A percentile compares a stretch with the other conserved stretches of the same genome.
These are phyloP conservation scores for Micrastur ruficollis DNA, from an alignment of 2,797 vertebrate genomes.

Conservation along the genomic window DNA sequence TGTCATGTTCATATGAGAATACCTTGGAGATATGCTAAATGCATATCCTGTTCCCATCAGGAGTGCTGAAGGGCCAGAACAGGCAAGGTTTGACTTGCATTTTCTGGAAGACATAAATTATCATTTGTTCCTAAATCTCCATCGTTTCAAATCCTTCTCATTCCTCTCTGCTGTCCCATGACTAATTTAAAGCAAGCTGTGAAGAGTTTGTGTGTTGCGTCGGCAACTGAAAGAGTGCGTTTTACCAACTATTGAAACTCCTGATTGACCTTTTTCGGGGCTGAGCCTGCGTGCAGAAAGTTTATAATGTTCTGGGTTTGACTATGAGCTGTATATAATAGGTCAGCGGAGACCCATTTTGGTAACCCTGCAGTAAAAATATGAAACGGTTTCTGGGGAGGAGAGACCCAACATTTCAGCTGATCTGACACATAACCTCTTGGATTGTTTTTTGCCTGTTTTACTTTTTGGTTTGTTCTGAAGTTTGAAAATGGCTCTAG, in stretches of 20 bases:
- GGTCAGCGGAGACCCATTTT: not conserved
- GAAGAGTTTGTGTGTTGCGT: not conserved
- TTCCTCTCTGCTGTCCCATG: not conserved
- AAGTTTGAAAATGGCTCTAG: not conserved
- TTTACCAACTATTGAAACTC: not conserved
- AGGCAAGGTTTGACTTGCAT: constrained; percentile 61
- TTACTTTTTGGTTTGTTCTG: not conserved
- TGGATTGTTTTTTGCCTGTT: not conserved
- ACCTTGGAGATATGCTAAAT: constrained; percentile 57
- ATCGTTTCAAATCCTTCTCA: constrained; percentile 21
- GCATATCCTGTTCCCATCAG: constrained; percentile 48
- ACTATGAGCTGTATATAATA: not conserved
- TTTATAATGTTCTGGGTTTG: not conserved
- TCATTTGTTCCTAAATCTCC: constrained; percentile 8
- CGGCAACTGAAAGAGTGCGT: not conserved
- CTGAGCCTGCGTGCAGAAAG: not conserved
- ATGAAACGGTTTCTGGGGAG: not conserved
- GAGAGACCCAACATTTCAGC: not conserved
- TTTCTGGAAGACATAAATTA: constrained; percentile 62
- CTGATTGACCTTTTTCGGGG: not conserved
- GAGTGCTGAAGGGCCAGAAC: constrained; percentile 41
- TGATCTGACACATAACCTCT: not conserved
- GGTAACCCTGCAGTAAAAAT: not conserved
- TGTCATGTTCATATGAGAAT: constrained; percentile 52
- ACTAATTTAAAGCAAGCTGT: constrained; percentile 12